Conservation (phyloP, 2,797 vertebrate species). For the Mustela erminea region DNA sequence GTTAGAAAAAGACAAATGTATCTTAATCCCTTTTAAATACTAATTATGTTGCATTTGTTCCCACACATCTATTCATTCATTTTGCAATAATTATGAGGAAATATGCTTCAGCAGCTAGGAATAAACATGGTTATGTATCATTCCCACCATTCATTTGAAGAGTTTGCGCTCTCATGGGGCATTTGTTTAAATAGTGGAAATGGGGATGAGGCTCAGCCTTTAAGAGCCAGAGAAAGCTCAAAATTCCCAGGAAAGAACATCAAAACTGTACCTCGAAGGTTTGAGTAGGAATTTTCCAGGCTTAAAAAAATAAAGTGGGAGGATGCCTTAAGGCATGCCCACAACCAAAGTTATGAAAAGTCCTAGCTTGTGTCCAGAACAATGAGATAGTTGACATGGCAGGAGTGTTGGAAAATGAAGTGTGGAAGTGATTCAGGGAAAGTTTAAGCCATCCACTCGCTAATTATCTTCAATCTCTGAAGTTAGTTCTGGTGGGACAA, state of each 20-base stretch:
- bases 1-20: neutral
- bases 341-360: neutral
- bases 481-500: neutral
- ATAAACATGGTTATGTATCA: slow-evolving; percentile 16
- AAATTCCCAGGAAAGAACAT: neutral
- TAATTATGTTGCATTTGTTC: slow-evolving; percentile 21
- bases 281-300: neutral
- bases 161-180: neutral
- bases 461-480: neutral
- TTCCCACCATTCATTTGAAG: neutral
- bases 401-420: neutral
- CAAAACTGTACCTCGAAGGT: neutral
- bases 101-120: neutral
- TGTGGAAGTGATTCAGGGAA: neutral
- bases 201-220: neutral
- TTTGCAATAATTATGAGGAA: slow-evolving; percentile 14
- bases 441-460: neutral
- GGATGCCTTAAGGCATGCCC: neutral
- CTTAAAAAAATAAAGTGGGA: neutral
- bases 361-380: neutral
- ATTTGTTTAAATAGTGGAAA: neutral
- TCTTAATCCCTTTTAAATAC: slow-evolving; percentile 19
- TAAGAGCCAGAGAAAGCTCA: neutral
- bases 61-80: neutral
- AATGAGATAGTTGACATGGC: neutral